Evolutionary conservation across 2,797 vertebrate genomes (phyloP).

Genomic region (Chelonia mydas): DNA sequence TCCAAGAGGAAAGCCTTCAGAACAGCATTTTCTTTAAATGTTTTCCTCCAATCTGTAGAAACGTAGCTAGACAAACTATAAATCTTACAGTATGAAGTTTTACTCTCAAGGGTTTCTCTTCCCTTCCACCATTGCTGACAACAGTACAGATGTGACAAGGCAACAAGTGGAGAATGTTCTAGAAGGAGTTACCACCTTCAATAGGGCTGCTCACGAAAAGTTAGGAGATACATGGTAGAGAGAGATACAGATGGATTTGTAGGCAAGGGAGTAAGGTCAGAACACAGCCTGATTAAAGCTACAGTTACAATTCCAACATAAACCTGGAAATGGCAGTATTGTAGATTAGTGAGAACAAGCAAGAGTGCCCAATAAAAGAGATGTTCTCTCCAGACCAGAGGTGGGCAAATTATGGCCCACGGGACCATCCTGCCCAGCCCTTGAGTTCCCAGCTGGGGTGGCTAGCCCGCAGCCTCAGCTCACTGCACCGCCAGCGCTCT

Average conservation of each 20-base stretch:
- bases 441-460: no score
- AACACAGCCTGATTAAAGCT: not conserved
- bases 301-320: not conserved
- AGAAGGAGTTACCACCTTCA: not conserved
- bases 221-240: rapidly evolving
- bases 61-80: not conserved
- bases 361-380: not conserved
- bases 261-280: not conserved
- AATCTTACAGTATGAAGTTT: not conserved
- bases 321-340: not conserved
- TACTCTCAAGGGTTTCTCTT: not conserved
- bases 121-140: not conserved
- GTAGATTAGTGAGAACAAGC: not conserved
- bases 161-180: not conserved
- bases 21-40: not conserved
- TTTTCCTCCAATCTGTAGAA: not conserved
- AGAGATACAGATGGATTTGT: not conserved
- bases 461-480: no score
- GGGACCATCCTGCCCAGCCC: no score
- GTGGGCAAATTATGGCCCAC: not conserved
- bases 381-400: not conserved
- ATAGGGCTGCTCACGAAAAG: not conserved
- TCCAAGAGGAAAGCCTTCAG: not conserved
- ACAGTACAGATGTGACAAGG: not conserved
- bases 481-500: no score